A percentile compares a stretch with the other conserved stretches of the same genome.
phyloP scores from a whole-genome alignment of 2,113 vertebrate species.

The Hippocampus comes region DNA sequence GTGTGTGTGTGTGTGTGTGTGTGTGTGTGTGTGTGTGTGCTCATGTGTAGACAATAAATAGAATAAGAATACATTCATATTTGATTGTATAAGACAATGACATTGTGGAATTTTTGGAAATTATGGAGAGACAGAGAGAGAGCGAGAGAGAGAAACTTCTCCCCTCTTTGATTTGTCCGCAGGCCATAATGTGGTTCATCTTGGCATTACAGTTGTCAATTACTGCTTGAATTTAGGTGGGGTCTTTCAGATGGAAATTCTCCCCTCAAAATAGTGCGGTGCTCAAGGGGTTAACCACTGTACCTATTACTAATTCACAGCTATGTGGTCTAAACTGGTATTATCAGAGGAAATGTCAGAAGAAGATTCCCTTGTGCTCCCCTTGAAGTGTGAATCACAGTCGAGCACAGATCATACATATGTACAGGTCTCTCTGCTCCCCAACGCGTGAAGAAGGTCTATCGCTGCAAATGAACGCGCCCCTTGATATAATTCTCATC shows the following conservation, averaged over 20 bases:
- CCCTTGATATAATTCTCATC: slow-evolving; percentile 70
- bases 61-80: no score
- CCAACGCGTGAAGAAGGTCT: slow-evolving; percentile 40
- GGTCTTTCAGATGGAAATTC: background rate
- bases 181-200: background rate
- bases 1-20: no score
- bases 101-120: background rate
- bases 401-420: slow-evolving; percentile 58
- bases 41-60: no score
- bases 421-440: slow-evolving; percentile 48
- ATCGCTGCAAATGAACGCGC: slow-evolving; percentile 56
- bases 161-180: background rate
- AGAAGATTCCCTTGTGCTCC: slow-evolving; percentile 46
- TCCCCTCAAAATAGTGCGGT: background rate
- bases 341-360: slow-evolving; percentile 49
- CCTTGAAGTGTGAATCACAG: slow-evolving; percentile 58
- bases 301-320: slow-evolving; percentile 40
- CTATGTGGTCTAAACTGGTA: slow-evolving; percentile 29
- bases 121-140: background rate
- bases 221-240: slow-evolving; percentile 1
- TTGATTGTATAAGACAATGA: no score
- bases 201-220: background rate
- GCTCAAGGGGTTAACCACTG: slow-evolving; percentile 14
- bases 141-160: background rate
- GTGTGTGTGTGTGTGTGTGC: no score